These are phyloP conservation scores for Diacarnus erythraeanus DNA, from an alignment of 37 sponge, comb jelly and placozoan genomes.

Conservation along the genomic window DNA sequence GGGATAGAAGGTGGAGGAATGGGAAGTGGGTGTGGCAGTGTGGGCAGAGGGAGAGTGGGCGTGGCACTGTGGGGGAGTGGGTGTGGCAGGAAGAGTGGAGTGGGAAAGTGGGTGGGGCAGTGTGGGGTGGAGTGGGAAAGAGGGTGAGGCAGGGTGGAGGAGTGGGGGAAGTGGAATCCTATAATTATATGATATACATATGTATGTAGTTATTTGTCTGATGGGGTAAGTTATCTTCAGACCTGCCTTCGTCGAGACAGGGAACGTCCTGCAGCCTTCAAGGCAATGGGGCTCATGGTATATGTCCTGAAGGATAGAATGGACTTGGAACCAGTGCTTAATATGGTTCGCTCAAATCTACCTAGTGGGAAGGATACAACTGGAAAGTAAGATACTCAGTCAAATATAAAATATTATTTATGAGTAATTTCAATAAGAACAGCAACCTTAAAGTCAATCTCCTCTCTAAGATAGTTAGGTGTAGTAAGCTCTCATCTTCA, in stretches of 20 bases:
- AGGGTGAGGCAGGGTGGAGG: background rate
- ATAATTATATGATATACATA: background rate
- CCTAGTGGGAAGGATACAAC: slow-evolving; percentile 34
- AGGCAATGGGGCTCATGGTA: slow-evolving; percentile 80
- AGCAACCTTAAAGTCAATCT: too few relatives aligned
- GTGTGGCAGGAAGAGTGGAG: slow-evolving; percentile 8
- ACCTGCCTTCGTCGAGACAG: slow-evolving; percentile 64
- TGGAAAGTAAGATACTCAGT: slow-evolving; percentile 38
- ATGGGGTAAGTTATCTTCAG: slow-evolving; percentile 68
- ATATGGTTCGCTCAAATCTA: slow-evolving; percentile 35
- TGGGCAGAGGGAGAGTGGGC: background rate
- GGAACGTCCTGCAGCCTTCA: slow-evolving; percentile 74
- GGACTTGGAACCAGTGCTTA: slow-evolving; percentile 54
- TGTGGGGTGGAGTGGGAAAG: background rate
- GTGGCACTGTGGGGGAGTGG: background rate
- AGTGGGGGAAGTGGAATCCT: background rate
- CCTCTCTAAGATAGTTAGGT: too few relatives aligned
- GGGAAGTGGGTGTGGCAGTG: background rate
- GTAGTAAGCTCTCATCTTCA: too few relatives aligned
- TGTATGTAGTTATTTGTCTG: slow-evolving; percentile 60
- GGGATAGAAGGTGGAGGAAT: background rate
- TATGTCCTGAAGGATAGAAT: slow-evolving; percentile 79
- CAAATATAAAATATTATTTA: too few relatives aligned
- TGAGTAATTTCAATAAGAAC: background rate
- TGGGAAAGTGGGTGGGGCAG: background rate